Evolutionary conservation across 2,888 invertebrate genomes (phyloP).

Genomic region (Drosophila multiciliata): DNA sequence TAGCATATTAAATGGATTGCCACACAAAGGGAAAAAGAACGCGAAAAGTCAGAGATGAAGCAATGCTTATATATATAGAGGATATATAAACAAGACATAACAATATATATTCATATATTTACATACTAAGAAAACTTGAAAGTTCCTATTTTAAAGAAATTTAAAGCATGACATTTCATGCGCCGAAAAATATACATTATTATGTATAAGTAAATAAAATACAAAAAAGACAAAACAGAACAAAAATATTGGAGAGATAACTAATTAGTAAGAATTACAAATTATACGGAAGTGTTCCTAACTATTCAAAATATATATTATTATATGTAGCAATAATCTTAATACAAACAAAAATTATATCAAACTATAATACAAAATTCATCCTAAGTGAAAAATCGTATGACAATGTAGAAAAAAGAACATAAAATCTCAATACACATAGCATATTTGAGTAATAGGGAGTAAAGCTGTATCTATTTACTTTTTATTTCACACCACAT

Average conservation of each 20-base stretch:
- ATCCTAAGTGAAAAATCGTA: slow-evolving; percentile 9
- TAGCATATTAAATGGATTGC: slow-evolving; percentile 2
- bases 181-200: slow-evolving; percentile 44
- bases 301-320: slow-evolving; percentile 61
- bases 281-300: slow-evolving; percentile 74
- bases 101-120: slow-evolving; percentile 48
- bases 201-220: slow-evolving; percentile 43
- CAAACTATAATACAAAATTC: slow-evolving; percentile 14
- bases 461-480: not conserved
- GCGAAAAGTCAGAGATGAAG: not conserved
- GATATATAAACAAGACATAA: slow-evolving; percentile 16
- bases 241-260: slow-evolving; percentile 18
- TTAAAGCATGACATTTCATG: slow-evolving; percentile 57
- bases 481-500: not conserved
- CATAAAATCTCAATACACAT: not conserved
- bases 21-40: not conserved
- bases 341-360: slow-evolving; percentile 30
- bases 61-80: not conserved
- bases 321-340: slow-evolving; percentile 34
- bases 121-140: slow-evolving; percentile 70
- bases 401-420: not conserved
- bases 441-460: not conserved
- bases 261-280: slow-evolving; percentile 49
- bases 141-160: slow-evolving; percentile 80
- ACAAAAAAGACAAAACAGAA: not conserved